Conservation (phyloP, 92 coral and sea anemone species). For the Heteractis magnifica region DNA sequence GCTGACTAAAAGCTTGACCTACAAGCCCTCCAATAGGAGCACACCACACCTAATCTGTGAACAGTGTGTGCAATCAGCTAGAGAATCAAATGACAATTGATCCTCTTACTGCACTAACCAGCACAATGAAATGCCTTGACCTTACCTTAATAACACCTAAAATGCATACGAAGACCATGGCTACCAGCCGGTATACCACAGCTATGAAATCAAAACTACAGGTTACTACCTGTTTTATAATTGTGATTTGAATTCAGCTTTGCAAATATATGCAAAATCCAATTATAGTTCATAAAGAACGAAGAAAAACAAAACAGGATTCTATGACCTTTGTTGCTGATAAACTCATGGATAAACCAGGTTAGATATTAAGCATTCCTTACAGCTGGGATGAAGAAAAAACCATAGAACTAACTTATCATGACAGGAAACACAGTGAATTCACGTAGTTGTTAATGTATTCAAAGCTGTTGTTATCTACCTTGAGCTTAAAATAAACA, state of each 20-base stretch:
- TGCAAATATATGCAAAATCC: neutral
- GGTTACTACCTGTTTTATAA: neutral
- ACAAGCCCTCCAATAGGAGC: conserved; percentile 15
- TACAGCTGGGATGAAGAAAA: conserved; percentile 26
- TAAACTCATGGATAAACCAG: conserved; percentile 23
- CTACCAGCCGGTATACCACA: neutral
- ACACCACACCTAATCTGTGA: conserved; percentile 40
- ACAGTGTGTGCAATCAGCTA: conserved; percentile 34
- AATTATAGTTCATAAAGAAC: neutral
- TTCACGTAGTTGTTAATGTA: conserved; percentile 20
- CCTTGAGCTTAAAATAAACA: conserved; percentile 18
- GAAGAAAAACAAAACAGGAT: neutral
- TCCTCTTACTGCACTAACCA: conserved; percentile 15
- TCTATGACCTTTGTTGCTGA: conserved; percentile 23
- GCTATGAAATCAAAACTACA: neutral
- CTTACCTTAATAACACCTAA: conserved; percentile 37
- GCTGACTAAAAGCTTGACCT: conserved; percentile 34
- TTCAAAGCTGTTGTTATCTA: conserved; percentile 23
- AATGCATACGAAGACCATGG: conserved; percentile 17
- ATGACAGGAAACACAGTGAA: neutral
- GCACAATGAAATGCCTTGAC: conserved; percentile 38
- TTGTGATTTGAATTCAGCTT: conserved; percentile 8
- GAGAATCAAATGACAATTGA: conserved; percentile 44
- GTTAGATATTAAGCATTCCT: conserved; percentile 27
- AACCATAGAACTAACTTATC: neutral